Conservation (phyloP, 2,797 vertebrate species). For the Hydrocynus forskahlii region DNA sequence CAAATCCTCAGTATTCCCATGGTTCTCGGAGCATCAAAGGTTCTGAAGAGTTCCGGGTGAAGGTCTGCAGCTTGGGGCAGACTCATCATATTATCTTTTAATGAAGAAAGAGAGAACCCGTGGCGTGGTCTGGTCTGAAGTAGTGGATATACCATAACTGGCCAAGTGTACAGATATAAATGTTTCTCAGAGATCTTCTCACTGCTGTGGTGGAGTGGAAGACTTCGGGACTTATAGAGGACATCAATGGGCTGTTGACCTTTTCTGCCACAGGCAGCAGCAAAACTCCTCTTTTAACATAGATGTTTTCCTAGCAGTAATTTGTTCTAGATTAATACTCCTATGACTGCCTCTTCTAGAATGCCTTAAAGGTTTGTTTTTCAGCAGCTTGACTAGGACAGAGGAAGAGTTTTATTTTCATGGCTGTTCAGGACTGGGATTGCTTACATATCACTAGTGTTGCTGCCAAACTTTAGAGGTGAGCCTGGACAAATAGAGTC, state of each 20-base stretch:
- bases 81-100: constrained; percentile 43
- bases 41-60: constrained; percentile 40
- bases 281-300: background rate
- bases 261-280: background rate
- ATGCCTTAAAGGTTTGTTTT: background rate
- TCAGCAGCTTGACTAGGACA: background rate
- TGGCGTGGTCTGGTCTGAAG: background rate
- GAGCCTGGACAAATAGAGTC: too few species aligned
- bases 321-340: too few species aligned
- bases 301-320: background rate
- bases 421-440: background rate
- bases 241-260: background rate
- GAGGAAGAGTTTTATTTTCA: background rate
- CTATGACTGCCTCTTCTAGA: background rate
- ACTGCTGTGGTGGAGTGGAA: background rate
- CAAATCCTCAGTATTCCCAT: constrained; percentile 37
- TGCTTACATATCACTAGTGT: too few species aligned
- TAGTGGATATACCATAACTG: background rate
- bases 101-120: constrained; percentile 44
- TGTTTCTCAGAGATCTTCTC: background rate
- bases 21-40: constrained; percentile 47
- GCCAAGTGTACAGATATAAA: background rate
- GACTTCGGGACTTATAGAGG: background rate
- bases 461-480: too few species aligned
- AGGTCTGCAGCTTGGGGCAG: constrained; percentile 30